Conservation (phyloP, 1,140 invertebrate species). For the Teleopsis dalmanni region DNA sequence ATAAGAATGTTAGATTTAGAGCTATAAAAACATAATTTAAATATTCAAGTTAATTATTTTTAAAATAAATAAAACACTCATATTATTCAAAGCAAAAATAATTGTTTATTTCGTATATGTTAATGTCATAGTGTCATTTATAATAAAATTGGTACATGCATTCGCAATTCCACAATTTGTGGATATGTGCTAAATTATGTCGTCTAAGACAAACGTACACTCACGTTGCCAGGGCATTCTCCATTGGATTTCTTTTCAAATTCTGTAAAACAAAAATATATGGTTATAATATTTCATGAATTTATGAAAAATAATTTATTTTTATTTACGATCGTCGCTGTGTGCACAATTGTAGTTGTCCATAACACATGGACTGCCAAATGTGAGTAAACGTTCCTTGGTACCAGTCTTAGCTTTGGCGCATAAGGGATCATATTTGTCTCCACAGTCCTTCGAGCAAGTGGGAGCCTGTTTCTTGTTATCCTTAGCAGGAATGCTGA, state of each 20-base stretch:
- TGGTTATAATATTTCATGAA: background rate
- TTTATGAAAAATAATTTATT: background rate
- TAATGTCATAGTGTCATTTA: background rate
- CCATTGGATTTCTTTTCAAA: slow-evolving; percentile 32
- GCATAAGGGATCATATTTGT: slow-evolving; percentile 32
- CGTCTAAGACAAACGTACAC: slow-evolving; percentile 34
- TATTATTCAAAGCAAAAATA: background rate
- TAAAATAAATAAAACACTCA: background rate
- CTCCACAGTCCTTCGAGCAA: slow-evolving; percentile 21
- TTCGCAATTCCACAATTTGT: background rate
- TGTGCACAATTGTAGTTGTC: slow-evolving; percentile 39
- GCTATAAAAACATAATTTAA: no score
- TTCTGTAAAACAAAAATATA: slow-evolving; percentile 17
- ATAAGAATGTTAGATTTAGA: no score
- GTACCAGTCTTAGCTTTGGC: slow-evolving; percentile 31
- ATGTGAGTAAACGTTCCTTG: slow-evolving; percentile 35
- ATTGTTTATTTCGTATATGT: slow-evolving; percentile 4
- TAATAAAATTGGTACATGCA: no score
- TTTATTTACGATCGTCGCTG: slow-evolving; percentile 31
- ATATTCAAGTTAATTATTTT: no score
- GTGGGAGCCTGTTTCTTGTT: slow-evolving; percentile 20
- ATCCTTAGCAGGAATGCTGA: slow-evolving; percentile 29
- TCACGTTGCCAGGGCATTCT: slow-evolving; percentile 36
- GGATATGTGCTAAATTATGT: background rate
- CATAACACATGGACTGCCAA: slow-evolving; percentile 36